Conservation (phyloP, 2,888 invertebrate genomes). For the Pyrochroa serraticornis region DNA sequence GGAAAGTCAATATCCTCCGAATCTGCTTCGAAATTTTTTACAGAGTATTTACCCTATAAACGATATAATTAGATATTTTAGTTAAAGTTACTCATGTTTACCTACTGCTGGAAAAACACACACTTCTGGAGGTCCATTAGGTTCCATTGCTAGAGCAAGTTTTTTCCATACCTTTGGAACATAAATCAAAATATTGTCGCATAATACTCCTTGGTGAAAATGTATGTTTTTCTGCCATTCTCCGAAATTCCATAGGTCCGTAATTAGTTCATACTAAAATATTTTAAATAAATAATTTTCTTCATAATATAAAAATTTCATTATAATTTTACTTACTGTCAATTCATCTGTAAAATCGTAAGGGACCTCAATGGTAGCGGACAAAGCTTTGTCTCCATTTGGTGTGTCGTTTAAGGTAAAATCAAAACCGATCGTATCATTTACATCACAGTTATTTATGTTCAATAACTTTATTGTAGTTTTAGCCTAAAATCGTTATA, state of each 20-base stretch:
- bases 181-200: conserved; percentile 17
- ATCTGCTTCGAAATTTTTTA: conserved; percentile 5
- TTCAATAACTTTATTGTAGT: too few relatives aligned
- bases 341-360: neutral
- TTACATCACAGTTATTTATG: too few relatives aligned
- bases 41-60: conserved; percentile 13
- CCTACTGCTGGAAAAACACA: neutral
- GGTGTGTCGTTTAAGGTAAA: too few relatives aligned
- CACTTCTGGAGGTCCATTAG: neutral
- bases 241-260: neutral
- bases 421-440: too few relatives aligned
- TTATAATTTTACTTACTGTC: neutral
- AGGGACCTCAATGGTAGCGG: too few relatives aligned
- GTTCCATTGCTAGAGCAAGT: conserved; percentile 8
- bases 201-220: conserved; percentile 15
- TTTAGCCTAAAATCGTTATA: too few relatives aligned
- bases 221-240: conserved; percentile 4
- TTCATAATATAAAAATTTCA: neutral
- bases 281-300: too few relatives aligned
- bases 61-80: neutral
- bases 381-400: too few relatives aligned
- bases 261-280: neutral
- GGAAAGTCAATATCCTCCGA: neutral
- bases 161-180: conserved; percentile 7
- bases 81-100: too few relatives aligned